phyloP scores from a whole-genome alignment of 1,140 invertebrate genomes.

The Scaptodrosophila lebanonensis region DNA sequence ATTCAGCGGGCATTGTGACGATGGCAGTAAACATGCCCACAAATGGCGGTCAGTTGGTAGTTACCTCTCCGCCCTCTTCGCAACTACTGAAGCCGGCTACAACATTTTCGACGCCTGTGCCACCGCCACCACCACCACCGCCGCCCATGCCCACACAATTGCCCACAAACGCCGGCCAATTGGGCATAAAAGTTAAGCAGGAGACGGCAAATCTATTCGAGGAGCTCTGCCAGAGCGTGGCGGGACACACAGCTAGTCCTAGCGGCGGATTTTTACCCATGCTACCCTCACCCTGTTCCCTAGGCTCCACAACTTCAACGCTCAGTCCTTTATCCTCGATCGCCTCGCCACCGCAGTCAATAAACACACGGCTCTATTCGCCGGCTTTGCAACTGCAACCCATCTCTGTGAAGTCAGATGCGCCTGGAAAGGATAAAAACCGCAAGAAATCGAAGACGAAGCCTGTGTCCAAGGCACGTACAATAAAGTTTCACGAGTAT shows the following conservation, averaged over 20 bases:
- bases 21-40: conserved; percentile 81
- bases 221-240: conserved; percentile 81
- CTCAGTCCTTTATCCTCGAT: conserved; percentile 84
- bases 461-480: conserved; percentile 88
- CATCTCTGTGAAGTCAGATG: conserved; percentile 80
- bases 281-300: conserved; percentile 81
- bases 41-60: conserved; percentile 42
- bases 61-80: conserved; percentile 62
- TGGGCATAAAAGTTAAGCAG: conserved; percentile 58
- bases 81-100: conserved; percentile 48
- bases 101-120: conserved; percentile 48
- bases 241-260: conserved; percentile 74
- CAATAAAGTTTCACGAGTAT: conserved; percentile 99
- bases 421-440: conserved; percentile 89
- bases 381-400: conserved; percentile 76
- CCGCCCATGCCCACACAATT: conserved; percentile 66
- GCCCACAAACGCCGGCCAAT: conserved; percentile 31
- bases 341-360: conserved; percentile 78
- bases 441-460: conserved; percentile 94
- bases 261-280: conserved; percentile 76
- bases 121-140: conserved; percentile 76
- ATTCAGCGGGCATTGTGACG: conserved; percentile 82
- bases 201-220: conserved; percentile 79
- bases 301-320: conserved; percentile 80
- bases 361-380: conserved; percentile 41